Conservation (phyloP, 64 coral and sea anemone genomes). For the Acropora tenuis region DNA sequence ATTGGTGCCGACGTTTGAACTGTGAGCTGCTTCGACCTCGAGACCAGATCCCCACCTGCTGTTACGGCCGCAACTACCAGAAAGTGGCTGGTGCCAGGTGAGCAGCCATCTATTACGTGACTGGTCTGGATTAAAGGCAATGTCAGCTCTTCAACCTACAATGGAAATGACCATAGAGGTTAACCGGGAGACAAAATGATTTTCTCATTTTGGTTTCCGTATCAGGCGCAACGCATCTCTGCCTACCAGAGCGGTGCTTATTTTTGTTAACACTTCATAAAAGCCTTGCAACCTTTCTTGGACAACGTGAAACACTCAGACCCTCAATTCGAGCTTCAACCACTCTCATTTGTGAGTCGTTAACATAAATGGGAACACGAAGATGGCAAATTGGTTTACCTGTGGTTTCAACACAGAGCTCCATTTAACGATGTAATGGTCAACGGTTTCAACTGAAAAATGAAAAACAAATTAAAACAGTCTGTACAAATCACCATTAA, state of each 20-base stretch:
- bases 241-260: too few relatives aligned
- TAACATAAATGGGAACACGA: background rate
- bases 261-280: too few relatives aligned
- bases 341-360: background rate
- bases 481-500: too few relatives aligned
- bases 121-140: conserved; percentile 31
- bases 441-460: conserved; percentile 15
- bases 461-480: background rate
- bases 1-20: conserved; percentile 81
- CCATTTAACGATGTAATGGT: conserved; percentile 85
- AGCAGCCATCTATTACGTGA: conserved; percentile 70
- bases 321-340: too few relatives aligned
- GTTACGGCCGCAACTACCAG: conserved; percentile 77
- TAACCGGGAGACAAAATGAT: too few relatives aligned
- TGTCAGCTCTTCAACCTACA: conserved; percentile 48
- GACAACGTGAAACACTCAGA: too few relatives aligned
- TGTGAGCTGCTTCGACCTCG: conserved; percentile 71
- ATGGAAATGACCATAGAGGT: background rate
- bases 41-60: conserved; percentile 44
- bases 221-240: too few relatives aligned
- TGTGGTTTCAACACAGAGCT: conserved; percentile 79
- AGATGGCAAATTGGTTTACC: conserved; percentile 19
- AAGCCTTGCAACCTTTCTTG: too few relatives aligned
- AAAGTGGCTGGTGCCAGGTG: conserved; percentile 83
- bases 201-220: too few relatives aligned